Conservation (phyloP, 2,113 vertebrate species). For the Pterocles gutturalis region DNA sequence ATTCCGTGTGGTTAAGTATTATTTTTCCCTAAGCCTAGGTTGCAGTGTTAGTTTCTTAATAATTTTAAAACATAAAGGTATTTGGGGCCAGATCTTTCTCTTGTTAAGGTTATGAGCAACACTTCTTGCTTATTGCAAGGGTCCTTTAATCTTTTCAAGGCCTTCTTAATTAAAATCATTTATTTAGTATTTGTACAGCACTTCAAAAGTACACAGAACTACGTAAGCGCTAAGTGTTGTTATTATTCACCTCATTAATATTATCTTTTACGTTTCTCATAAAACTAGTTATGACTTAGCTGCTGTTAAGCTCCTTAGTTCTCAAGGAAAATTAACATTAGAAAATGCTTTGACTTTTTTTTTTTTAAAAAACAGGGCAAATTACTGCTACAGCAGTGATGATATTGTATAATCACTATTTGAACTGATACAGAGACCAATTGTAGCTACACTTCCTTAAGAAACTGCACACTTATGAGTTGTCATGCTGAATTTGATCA, state of each 20-base stretch:
- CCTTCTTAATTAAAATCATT: constrained; percentile 54
- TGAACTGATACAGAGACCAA: neutral
- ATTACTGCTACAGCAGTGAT: neutral
- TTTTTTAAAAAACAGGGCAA: neutral
- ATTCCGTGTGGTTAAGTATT: neutral
- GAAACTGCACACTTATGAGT: neutral
- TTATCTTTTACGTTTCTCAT: constrained; percentile 70
- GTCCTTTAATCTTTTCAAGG: constrained; percentile 36
- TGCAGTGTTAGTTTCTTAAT: neutral
- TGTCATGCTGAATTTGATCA: neutral
- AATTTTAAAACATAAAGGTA: neutral
- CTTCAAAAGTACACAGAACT: neutral
- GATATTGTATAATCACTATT: neutral
- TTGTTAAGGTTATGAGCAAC: neutral
- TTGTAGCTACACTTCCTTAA: neutral
- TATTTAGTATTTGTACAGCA: constrained; percentile 8
- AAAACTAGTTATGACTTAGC: constrained; percentile 69
- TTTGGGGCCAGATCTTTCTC: neutral
- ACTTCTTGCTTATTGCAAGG: neutral
- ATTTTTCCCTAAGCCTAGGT: neutral
- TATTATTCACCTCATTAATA: constrained; percentile 60
- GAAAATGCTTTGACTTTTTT: constrained; percentile 60
- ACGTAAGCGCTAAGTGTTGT: neutral
- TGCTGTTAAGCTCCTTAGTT: constrained; percentile 69
- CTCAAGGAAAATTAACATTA: constrained; percentile 38